Evolutionary conservation across 2,888 invertebrate genomes (phyloP), one percentile per base, ranked within the genome.

Genomic region (Machimus rusticus): DNA sequence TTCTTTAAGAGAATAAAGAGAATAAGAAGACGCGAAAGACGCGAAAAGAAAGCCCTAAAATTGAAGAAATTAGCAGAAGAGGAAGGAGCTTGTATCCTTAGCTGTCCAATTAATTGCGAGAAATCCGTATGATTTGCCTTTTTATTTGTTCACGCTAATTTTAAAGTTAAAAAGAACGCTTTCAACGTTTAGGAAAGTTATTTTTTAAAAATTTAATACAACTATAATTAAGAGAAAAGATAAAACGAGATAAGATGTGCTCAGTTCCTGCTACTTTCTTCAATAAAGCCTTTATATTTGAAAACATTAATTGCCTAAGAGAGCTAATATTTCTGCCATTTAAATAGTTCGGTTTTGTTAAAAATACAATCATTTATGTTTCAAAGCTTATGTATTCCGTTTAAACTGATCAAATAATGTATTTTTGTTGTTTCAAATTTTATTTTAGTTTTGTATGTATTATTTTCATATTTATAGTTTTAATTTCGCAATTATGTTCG

Each of bases 61-160:
- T 91, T 92, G 91, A 92, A 92, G 90, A 92, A 92, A 92, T 91
- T 93, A 92, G 92, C 92, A 90, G 92, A 93, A 89, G 92, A 92
- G 91, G 81, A 74, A 28, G 91, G 92, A 66, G 28, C 66, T 92
- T 92, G 92, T 92, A 92, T 92, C 90, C 90, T 92, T 89, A 31
- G 79, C 37, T 91, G 91, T 90, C 91, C 91, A 87, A 91, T 91
- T 89, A 91, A 90, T 89, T 90, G 90, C 16, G 92, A 91, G 89
- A 92, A 91, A 89, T 92, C 90, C 90, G 91, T 92, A 55, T 87
- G 81, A 86, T 23, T 31, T 82, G 28, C 28, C 9, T 9, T 82
- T n/a, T 55, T 57, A 16, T 31, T 57, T 23, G 66, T 66, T 66
- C 23, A 19, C 3, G 8, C 66, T 66, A 28, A 8, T 66, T 66